Conservation (phyloP, 2,888 invertebrate genomes). For the Orthosia cruda region DNA sequence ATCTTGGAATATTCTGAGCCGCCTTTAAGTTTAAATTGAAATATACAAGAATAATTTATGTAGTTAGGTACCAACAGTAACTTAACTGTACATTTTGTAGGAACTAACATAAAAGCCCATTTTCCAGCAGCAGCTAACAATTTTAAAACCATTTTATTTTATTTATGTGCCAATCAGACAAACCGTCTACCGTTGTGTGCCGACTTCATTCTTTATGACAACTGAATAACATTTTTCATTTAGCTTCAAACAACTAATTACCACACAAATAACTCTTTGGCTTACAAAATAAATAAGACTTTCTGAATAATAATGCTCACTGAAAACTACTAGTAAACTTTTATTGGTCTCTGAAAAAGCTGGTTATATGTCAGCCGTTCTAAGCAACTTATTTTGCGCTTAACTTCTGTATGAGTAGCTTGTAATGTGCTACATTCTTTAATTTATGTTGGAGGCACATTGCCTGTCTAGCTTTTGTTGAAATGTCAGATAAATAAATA, state of each 20-base stretch:
- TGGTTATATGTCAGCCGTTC: constrained; percentile 9
- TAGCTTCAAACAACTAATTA: constrained; percentile 4
- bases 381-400: constrained; percentile 2
- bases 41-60: neutral
- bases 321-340: constrained; percentile 27
- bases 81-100: neutral
- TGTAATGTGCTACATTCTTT: constrained; percentile 46
- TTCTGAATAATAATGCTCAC: constrained; percentile 13
- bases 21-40: too few species aligned
- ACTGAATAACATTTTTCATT: neutral
- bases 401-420: constrained; percentile 10
- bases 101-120: neutral
- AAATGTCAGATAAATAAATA: neutral
- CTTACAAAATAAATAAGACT: neutral
- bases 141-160: neutral
- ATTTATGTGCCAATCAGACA: neutral
- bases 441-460: constrained; percentile 35
- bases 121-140: neutral
- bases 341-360: constrained; percentile 29
- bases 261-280: neutral
- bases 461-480: neutral
- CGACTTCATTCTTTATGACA: constrained; percentile 1
- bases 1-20: too few species aligned
- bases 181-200: neutral
- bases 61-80: neutral